A percentile compares a stretch with the other conserved stretches of the same genome.
phyloP scores from a whole-genome alignment of 2,797 vertebrate species.

The Gallirallus australis region DNA sequence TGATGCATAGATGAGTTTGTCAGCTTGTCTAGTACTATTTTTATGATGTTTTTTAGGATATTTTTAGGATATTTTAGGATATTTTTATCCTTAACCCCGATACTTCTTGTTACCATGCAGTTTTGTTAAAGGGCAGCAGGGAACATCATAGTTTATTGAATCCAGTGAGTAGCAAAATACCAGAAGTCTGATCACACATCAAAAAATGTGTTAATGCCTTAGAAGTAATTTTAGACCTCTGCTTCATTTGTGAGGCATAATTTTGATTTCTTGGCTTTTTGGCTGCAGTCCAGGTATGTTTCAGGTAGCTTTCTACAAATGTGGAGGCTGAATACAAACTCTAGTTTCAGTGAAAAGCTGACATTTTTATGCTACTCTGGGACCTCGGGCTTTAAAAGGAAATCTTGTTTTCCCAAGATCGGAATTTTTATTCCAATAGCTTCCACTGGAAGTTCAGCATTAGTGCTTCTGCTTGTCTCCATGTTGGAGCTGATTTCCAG shows the following conservation, averaged over 20 bases:
- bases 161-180: not conserved
- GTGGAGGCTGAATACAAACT: not conserved
- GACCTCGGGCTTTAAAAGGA: not conserved
- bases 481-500: not conserved
- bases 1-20: not conserved
- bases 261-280: not conserved
- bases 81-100: not conserved
- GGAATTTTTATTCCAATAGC: not conserved
- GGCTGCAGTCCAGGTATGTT: not conserved
- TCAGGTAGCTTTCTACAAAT: not conserved
- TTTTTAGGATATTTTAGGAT: too few species aligned
- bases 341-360: not conserved
- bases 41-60: not conserved
- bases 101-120: not conserved
- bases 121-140: conserved; percentile 38
- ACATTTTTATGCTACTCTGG: not conserved
- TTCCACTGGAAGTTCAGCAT: not conserved
- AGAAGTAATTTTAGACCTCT: not conserved
- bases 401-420: not conserved
- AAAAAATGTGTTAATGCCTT: not conserved
- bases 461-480: not conserved
- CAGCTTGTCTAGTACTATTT: not conserved
- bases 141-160: conserved; percentile 1
- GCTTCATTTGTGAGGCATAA: not conserved
- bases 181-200: not conserved